These are phyloP conservation scores for Enteromius thamalakanensis DNA, from an alignment of 2,797 vertebrate species.

Conservation along the genomic window DNA sequence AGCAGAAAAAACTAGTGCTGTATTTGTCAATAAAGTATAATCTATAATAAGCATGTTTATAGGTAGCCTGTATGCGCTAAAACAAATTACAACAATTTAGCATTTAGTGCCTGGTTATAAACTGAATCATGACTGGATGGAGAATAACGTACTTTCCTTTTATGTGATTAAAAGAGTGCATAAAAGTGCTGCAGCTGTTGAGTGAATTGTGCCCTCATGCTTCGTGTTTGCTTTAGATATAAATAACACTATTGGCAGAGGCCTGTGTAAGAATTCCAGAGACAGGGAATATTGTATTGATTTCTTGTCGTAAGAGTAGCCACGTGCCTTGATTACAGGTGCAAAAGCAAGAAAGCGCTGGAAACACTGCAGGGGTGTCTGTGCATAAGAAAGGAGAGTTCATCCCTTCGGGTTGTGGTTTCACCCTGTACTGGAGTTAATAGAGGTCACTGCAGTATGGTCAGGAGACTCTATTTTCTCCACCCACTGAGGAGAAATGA, in stretches of 20 bases:
- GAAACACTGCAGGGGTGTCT: not conserved
- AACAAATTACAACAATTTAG: not conserved
- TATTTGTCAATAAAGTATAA: not conserved
- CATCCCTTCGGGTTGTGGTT: slow-evolving; percentile 55
- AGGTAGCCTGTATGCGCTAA: not conserved
- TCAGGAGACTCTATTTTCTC: slow-evolving; percentile 60
- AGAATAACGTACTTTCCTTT: not conserved
- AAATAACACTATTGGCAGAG: slow-evolving; percentile 6
- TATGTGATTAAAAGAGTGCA: not conserved
- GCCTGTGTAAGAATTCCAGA: slow-evolving; percentile 12
- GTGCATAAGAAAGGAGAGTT: slow-evolving; percentile 29
- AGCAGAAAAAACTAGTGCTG: not conserved
- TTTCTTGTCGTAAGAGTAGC: slow-evolving; percentile 17
- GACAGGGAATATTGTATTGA: slow-evolving; percentile 28
- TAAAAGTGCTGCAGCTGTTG: not conserved
- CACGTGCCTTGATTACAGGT: slow-evolving; percentile 43
- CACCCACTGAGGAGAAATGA: slow-evolving; percentile 48
- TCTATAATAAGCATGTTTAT: slow-evolving; percentile 1
- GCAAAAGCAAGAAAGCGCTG: slow-evolving; percentile 18
- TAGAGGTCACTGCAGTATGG: slow-evolving; percentile 61
- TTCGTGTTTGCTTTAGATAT: not conserved
- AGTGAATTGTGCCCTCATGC: not conserved
- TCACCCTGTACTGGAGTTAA: slow-evolving; percentile 61
- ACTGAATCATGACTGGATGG: not conserved
- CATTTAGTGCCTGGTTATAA: not conserved